These are phyloP conservation scores for Phortica magna DNA, from an alignment of 2,888 invertebrate genomes.

Conservation along the genomic window DNA sequence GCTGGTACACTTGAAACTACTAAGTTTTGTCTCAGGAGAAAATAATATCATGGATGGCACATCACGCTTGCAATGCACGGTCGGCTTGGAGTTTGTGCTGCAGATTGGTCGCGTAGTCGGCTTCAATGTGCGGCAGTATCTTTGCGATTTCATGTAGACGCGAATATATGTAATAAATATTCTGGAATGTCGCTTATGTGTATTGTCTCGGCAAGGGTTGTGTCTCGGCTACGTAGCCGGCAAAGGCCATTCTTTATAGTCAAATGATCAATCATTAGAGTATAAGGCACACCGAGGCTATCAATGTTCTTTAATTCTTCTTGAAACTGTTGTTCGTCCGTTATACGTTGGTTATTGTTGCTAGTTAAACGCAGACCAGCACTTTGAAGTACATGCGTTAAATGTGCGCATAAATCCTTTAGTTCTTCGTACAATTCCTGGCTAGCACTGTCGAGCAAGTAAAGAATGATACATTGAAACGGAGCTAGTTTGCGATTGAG, in stretches of 20 bases:
- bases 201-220: constrained; percentile 85
- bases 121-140: constrained; percentile 87
- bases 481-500: constrained; percentile 86
- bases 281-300: constrained; percentile 84
- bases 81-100: constrained; percentile 88
- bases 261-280: constrained; percentile 83
- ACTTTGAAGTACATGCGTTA: constrained; percentile 80
- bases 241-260: constrained; percentile 86
- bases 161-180: constrained; percentile 81
- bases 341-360: background rate
- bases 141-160: constrained; percentile 83
- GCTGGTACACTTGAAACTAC: constrained; percentile 88
- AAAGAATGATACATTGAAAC: constrained; percentile 85
- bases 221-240: constrained; percentile 82
- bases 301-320: constrained; percentile 47
- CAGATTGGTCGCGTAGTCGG: constrained; percentile 87
- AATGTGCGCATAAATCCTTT: constrained; percentile 80
- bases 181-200: constrained; percentile 83
- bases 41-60: constrained; percentile 84
- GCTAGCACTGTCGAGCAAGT: constrained; percentile 66
- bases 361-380: constrained; percentile 76
- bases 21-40: constrained; percentile 85
- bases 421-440: constrained; percentile 75
- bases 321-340: constrained; percentile 42
- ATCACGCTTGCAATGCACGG: constrained; percentile 92